Evolutionary conservation across 2,113 vertebrate species (phyloP), one percentile per base, ranked within the genome.

Genomic region (Paralichthys olivaceus): DNA sequence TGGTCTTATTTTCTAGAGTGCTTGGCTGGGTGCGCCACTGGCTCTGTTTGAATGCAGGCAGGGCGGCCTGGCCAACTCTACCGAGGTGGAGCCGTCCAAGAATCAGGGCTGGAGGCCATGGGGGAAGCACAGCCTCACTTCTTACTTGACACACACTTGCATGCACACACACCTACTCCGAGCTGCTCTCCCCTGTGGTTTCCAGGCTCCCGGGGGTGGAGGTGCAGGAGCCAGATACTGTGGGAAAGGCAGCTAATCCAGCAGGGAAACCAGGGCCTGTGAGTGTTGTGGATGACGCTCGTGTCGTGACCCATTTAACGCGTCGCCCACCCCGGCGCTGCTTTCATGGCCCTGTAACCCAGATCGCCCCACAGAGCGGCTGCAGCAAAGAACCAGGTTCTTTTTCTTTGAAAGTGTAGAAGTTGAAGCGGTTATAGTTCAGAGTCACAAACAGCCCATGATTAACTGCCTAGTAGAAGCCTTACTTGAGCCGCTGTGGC

Each of bases 11-110:
- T 83, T 72, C n/a, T 75, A n/a, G 73, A 82, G 86, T 70, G 68
- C 69, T 81, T 85, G 80, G 82, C 86, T 77, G 32, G 4, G 55
- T 62, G 60, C 23, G 79, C 72, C 55, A 64, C 40, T 85, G 85
- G 84, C 81, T 89, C 72, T 20, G 72, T 76, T 59, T 90, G 85
- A 88, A 86, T 90, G 72, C 86, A 87, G 65, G n/a, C 77, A 76
- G 72, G 69, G 69, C 70, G 62, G 69, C 59, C 80, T 69, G 80
- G 84, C 77, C 74, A 40, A 64, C 69, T 79, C 25, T 79, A 58
- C 51, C 0, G 75, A 75, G 49, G 70, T 80, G 71, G 77, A 84
- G 74, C 80, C 51, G 59, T 84, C 87, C 86, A 87, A 83, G 75
- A 78, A 66, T 80, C 68, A 59, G 57, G 62, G 67, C 77, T 79